These are phyloP conservation scores for Belonocnema kinseyi DNA, from an alignment of 1,140 invertebrate species.

Conservation along the genomic window DNA sequence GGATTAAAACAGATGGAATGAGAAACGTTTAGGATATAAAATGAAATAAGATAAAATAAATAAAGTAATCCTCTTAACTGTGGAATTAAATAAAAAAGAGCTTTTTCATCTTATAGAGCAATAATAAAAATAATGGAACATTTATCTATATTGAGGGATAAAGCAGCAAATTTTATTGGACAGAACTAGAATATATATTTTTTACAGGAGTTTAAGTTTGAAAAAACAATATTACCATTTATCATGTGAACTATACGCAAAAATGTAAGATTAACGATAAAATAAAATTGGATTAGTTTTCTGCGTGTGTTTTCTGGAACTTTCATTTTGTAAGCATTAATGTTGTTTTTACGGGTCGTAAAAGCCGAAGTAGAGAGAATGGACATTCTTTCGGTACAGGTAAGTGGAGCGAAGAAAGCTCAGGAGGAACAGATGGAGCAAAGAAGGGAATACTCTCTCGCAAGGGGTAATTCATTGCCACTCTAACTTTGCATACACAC, in stretches of 20 bases:
- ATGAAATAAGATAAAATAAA: too few relatives aligned
- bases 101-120: too few relatives aligned
- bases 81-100: too few relatives aligned
- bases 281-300: neutral
- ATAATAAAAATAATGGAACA: too few relatives aligned
- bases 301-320: neutral
- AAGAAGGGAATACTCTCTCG: slow-evolving; percentile 39
- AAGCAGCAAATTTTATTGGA: too few relatives aligned
- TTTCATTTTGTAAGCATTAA: slow-evolving; percentile 48
- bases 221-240: neutral
- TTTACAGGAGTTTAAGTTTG: neutral
- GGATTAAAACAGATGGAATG: too few relatives aligned
- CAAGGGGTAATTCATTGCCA: slow-evolving; percentile 52
- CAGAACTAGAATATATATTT: too few relatives aligned
- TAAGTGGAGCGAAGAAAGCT: slow-evolving; percentile 48
- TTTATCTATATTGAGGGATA: too few relatives aligned
- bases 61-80: too few relatives aligned
- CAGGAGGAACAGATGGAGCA: slow-evolving; percentile 49
- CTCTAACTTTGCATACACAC: slow-evolving; percentile 52
- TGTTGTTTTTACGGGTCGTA: slow-evolving; percentile 48
- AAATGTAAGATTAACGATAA: neutral
- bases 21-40: too few relatives aligned
- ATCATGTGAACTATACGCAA: neutral
- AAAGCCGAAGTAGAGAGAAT: slow-evolving; percentile 31
- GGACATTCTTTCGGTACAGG: slow-evolving; percentile 31